Evolutionary conservation across 2,797 vertebrate species (phyloP).

Genomic region (Sardinella longiceps): DNA sequence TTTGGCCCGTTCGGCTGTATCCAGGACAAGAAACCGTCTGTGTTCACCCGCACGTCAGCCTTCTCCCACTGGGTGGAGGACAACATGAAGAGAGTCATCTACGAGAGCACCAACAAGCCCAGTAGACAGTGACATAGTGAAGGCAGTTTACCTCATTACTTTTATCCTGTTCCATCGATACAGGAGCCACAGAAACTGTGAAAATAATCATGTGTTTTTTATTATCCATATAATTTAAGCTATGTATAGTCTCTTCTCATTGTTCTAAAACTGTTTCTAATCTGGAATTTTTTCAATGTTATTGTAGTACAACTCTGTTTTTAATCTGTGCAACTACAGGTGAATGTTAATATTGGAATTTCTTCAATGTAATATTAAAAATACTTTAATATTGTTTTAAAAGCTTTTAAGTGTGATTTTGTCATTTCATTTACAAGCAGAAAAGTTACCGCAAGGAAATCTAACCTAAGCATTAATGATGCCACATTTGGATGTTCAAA

Average conservation of each 20-base stretch:
- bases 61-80: slow-evolving; percentile 72
- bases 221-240: background rate
- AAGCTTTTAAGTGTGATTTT: background rate
- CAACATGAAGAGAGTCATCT: slow-evolving; percentile 71
- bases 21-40: slow-evolving; percentile 73
- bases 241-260: background rate
- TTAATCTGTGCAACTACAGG: background rate
- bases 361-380: background rate
- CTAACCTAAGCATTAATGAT: too few species aligned
- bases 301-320: too few species aligned
- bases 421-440: background rate
- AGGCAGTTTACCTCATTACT: background rate
- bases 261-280: background rate
- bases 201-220: background rate
- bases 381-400: background rate
- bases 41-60: slow-evolving; percentile 74
- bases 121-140: background rate
- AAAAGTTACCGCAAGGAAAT: too few species aligned
- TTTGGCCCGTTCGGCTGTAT: slow-evolving; percentile 70
- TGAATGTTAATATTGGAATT: background rate
- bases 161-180: background rate
- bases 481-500: too few species aligned
- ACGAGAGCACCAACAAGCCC: slow-evolving; percentile 51
- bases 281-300: background rate
- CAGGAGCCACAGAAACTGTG: background rate